These are phyloP conservation scores for Perca fluviatilis DNA, from an alignment of 2,113 vertebrate genomes.

Conservation along the genomic window DNA sequence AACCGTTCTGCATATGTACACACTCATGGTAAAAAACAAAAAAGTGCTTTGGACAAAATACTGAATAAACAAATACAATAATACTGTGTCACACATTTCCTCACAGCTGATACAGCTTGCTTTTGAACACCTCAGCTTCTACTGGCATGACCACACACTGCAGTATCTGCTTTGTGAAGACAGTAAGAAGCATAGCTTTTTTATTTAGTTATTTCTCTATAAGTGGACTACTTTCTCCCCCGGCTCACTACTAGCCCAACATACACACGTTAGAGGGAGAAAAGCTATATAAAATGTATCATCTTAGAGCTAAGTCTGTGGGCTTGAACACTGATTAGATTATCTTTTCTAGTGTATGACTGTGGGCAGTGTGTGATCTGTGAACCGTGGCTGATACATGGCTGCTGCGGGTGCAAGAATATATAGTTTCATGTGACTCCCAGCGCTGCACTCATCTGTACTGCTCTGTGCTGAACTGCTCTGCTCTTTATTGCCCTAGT, in stretches of 20 bases:
- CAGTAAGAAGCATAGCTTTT: slow-evolving; percentile 13
- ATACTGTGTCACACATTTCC: neutral
- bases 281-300: slow-evolving; percentile 24
- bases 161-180: slow-evolving; percentile 17
- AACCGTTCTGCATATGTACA: neutral
- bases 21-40: neutral
- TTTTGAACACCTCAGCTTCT: neutral
- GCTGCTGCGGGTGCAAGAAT: slow-evolving; percentile 33
- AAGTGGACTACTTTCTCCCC: slow-evolving; percentile 12
- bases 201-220: slow-evolving; percentile 10
- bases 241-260: neutral
- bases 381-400: slow-evolving; percentile 55
- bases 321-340: slow-evolving; percentile 49
- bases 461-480: slow-evolving; percentile 10
- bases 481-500: slow-evolving; percentile 34
- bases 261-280: neutral
- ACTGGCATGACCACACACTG: neutral
- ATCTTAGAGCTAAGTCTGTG: slow-evolving; percentile 44
- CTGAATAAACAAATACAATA: neutral
- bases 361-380: slow-evolving; percentile 38
- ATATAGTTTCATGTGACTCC: slow-evolving; percentile 50
- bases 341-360: slow-evolving; percentile 44
- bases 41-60: neutral
- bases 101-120: neutral
- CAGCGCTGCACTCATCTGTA: slow-evolving; percentile 19